phyloP scores from a whole-genome alignment of 2,113 vertebrate species.

The Phoxinus phoxinus region DNA sequence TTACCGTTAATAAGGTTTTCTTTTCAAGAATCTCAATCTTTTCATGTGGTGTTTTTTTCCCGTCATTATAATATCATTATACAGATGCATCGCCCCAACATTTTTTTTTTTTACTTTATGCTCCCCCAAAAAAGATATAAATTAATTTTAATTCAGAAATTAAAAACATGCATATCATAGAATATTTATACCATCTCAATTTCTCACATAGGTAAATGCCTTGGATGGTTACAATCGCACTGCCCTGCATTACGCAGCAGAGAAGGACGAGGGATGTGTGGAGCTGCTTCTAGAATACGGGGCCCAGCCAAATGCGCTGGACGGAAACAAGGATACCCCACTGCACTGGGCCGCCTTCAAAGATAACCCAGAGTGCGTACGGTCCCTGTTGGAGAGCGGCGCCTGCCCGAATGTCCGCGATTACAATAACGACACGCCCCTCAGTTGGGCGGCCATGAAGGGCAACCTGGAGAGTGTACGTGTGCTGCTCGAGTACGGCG shows the following conservation, averaged over 20 bases:
- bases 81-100: neutral
- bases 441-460: constrained; percentile 98
- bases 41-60: neutral
- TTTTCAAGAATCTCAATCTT: no score
- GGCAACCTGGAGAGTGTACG: constrained; percentile 94
- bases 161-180: no score
- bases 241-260: constrained; percentile 93
- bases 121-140: no score
- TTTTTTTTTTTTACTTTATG: no score
- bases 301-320: constrained; percentile 87
- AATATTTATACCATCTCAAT: neutral
- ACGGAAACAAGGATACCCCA: constrained; percentile 95
- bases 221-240: constrained; percentile 96
- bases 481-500: constrained; percentile 90
- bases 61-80: neutral
- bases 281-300: constrained; percentile 92
- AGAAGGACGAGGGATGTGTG: constrained; percentile 93
- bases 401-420: constrained; percentile 87
- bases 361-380: constrained; percentile 90
- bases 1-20: no score
- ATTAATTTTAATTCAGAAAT: no score
- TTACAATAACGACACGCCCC: constrained; percentile 92
- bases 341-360: constrained; percentile 98
- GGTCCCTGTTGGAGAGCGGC: constrained; percentile 87
- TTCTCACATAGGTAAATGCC: constrained; percentile 84